Conservation (phyloP, 1,140 invertebrate species). For the Manduca sexta region DNA sequence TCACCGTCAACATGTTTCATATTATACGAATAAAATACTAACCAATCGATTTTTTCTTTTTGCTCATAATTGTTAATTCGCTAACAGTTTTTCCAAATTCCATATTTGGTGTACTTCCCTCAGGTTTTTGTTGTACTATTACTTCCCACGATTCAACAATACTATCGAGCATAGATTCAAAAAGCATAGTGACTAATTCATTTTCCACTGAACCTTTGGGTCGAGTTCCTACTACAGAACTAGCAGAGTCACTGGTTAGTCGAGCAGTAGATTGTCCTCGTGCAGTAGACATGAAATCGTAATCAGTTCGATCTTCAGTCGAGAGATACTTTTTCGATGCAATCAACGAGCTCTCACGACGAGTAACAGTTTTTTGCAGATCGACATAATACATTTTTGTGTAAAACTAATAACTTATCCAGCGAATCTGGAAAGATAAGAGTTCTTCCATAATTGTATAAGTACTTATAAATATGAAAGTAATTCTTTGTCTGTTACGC, state of each 20-base stretch:
- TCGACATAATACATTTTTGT: conserved; percentile 38
- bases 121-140: conserved; percentile 28
- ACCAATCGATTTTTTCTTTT: conserved; percentile 41
- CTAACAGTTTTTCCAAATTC: conserved; percentile 34
- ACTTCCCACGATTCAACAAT: conserved; percentile 54
- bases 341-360: conserved; percentile 42
- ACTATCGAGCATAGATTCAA: conserved; percentile 49
- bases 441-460: too few species aligned
- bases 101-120: conserved; percentile 17
- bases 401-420: neutral
- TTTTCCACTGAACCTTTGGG: conserved; percentile 40
- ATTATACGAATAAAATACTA: too few species aligned
- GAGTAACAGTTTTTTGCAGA: conserved; percentile 35
- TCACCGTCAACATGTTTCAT: too few species aligned
- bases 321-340: conserved; percentile 3
- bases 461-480: too few species aligned
- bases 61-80: conserved; percentile 32
- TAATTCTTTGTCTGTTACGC: too few species aligned
- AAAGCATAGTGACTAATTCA: conserved; percentile 49
- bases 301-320: conserved; percentile 19
- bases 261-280: conserved; percentile 26
- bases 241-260: conserved; percentile 28
- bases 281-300: conserved; percentile 21
- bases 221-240: conserved; percentile 12
- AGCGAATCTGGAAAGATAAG: too few species aligned